phyloP scores from a whole-genome alignment of 92 coral and sea anemone genomes.

The Nematostella vectensis region DNA sequence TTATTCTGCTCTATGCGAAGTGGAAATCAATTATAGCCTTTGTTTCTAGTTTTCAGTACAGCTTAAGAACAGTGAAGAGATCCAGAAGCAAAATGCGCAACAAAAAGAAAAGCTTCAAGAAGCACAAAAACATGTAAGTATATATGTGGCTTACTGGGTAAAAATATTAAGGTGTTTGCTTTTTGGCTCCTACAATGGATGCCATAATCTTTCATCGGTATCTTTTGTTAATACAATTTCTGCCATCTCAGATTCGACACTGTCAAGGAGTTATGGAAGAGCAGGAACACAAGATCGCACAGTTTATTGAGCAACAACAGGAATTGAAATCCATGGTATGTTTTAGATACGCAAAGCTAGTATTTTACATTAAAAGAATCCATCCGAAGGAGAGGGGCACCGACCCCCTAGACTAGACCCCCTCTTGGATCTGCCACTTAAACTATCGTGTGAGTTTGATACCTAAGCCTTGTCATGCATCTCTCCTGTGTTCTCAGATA shows the following conservation, averaged over 20 bases:
- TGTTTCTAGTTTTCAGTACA: conserved; percentile 60
- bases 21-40: too few species aligned
- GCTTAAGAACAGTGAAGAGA: conserved; percentile 46
- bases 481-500: conserved; percentile 31
- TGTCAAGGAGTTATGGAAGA: conserved; percentile 90
- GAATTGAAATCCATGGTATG: conserved; percentile 74
- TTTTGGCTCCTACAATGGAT: too few species aligned
- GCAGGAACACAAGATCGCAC: conserved; percentile 78
- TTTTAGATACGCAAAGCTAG: not conserved
- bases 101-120: conserved; percentile 68
- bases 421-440: too few species aligned
- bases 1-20: too few species aligned
- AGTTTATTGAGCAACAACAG: conserved; percentile 71
- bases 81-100: conserved; percentile 51
- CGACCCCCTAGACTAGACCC: not conserved
- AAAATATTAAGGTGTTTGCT: too few species aligned
- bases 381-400: not conserved
- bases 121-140: conserved; percentile 77
- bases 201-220: too few species aligned
- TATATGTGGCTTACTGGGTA: not conserved
- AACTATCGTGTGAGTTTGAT: too few species aligned
- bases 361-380: too few species aligned
- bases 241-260: conserved; percentile 67
- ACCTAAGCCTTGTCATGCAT: too few species aligned
- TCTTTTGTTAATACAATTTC: too few species aligned